A percentile compares a stretch with the other conserved stretches of the same genome.
phyloP scores from a whole-genome alignment of 2,113 vertebrate genomes.

The Neolamprologus fasciatus region DNA sequence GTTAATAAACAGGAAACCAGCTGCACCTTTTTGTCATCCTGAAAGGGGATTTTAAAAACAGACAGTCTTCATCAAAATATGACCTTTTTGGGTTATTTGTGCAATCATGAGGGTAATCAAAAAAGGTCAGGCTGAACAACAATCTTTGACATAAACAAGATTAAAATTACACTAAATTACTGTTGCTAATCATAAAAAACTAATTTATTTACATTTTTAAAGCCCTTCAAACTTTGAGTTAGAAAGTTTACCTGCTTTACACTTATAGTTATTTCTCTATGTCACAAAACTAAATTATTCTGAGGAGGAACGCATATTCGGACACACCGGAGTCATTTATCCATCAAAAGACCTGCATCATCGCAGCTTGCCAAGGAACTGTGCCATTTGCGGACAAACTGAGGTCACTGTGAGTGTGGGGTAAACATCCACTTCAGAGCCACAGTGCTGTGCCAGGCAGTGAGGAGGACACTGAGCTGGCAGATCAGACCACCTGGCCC shows the following conservation, averaged over 20 bases:
- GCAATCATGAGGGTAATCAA: background rate
- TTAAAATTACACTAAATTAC: background rate
- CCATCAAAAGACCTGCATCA: background rate
- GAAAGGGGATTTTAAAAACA: background rate
- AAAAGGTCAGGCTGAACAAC: background rate
- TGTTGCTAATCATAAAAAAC: background rate
- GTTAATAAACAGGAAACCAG: background rate
- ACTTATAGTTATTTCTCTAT: background rate
- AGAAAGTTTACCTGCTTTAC: background rate
- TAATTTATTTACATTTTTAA: background rate
- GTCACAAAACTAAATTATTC: background rate
- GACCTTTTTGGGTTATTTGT: background rate
- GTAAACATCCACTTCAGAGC: conserved; percentile 37
- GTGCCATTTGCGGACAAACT: conserved; percentile 32
- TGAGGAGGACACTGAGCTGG: conserved; percentile 25
- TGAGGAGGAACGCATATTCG: background rate
- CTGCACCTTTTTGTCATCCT: background rate
- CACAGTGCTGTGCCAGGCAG: conserved; percentile 20
- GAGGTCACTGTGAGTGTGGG: conserved; percentile 32
- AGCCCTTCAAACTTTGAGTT: background rate
- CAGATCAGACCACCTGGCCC: conserved; percentile 46
- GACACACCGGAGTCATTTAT: background rate
- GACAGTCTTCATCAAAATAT: background rate
- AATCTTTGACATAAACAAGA: background rate
- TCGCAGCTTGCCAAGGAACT: conserved; percentile 20